Percentiles rank a stretch among this genome's conserved stretches.
Evolutionary conservation across 2,888 invertebrate genomes (phyloP).

Genomic region (Ernsta delagoae): DNA sequence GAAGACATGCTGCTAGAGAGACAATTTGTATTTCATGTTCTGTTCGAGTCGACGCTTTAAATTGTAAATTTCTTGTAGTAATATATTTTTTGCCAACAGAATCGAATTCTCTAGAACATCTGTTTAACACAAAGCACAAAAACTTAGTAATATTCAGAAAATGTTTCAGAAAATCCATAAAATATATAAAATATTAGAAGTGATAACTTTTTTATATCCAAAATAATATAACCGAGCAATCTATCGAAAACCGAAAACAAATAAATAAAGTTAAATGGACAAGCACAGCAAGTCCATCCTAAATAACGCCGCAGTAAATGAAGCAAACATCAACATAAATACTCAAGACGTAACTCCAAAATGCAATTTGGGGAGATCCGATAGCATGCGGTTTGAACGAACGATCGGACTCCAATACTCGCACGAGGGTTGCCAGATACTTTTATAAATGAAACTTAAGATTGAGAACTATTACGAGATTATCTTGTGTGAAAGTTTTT

Average conservation of each 20-base stretch:
- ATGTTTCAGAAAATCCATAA: too few species aligned
- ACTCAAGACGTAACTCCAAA: slow-evolving; percentile 36
- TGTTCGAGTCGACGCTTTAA: slow-evolving; percentile 16
- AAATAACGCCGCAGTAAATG: slow-evolving; percentile 30
- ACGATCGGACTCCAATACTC: slow-evolving; percentile 26
- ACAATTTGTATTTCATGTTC: slow-evolving; percentile 37
- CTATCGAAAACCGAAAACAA: background rate
- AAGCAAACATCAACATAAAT: slow-evolving; percentile 36
- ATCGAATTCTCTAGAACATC: slow-evolving; percentile 32
- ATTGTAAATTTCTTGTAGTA: slow-evolving; percentile 31
- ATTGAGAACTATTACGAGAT: too few species aligned
- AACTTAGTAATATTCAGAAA: too few species aligned
- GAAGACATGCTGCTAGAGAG: slow-evolving; percentile 18
- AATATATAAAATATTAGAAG: too few species aligned
- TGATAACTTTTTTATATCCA: background rate
- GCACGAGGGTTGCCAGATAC: slow-evolving; percentile 17
- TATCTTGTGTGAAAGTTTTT: too few species aligned
- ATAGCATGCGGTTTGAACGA: slow-evolving; percentile 34
- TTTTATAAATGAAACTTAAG: background rate
- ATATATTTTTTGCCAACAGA: slow-evolving; percentile 42
- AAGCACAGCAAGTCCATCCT: background rate
- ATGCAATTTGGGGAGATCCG: slow-evolving; percentile 35
- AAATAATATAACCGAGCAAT: background rate
- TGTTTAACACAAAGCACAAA: slow-evolving; percentile 2
- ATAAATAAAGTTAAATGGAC: background rate